Conservation (phyloP, 1,140 invertebrate species). For the Pemphigus obesinymphae region DNA sequence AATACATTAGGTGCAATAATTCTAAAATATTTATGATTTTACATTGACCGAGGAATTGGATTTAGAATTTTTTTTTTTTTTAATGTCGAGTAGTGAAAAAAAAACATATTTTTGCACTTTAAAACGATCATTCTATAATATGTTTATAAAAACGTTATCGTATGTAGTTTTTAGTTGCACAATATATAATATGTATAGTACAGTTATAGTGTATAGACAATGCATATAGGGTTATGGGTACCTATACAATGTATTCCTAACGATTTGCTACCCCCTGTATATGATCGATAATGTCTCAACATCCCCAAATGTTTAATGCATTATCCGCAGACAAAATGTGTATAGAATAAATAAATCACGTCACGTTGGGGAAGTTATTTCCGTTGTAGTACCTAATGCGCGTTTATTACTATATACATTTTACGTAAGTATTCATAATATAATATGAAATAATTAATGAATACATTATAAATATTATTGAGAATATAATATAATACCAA, state of each 20-base stretch:
- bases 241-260: neutral
- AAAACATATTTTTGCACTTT: neutral
- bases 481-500: neutral
- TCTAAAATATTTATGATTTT: neutral
- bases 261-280: constrained; percentile 12
- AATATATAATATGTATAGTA: neutral
- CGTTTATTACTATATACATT: neutral
- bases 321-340: neutral
- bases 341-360: neutral
- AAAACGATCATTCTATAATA: neutral
- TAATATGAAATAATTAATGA: too few species aligned
- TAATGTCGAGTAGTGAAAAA: neutral
- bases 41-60: neutral
- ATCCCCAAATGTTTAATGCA: constrained; percentile 11
- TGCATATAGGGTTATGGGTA: neutral
- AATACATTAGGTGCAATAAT: too few species aligned
- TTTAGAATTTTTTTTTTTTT: neutral
- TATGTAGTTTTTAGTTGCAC: neutral
- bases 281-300: constrained; percentile 12
- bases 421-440: too few species aligned
- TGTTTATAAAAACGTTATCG: neutral
- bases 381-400: neutral
- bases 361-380: neutral
- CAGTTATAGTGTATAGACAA: neutral
- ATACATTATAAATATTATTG: too few species aligned